Evolutionary conservation across 2,888 invertebrate species (phyloP).

Genomic region (Nephrotoma flavescens): DNA sequence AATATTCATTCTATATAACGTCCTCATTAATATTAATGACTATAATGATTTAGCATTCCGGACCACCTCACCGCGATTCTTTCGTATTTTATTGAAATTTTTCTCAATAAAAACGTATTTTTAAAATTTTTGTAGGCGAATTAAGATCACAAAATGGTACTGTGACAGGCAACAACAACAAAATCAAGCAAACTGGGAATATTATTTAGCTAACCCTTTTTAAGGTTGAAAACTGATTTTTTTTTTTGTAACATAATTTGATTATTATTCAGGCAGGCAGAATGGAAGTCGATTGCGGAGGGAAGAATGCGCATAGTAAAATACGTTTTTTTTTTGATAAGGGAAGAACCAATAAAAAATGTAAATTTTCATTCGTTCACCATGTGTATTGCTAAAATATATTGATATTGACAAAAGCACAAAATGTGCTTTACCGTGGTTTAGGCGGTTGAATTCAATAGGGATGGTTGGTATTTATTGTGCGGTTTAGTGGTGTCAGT

Average conservation of each 20-base stretch:
- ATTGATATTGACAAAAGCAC: background rate
- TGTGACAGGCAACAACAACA: background rate
- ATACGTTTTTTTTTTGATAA: background rate
- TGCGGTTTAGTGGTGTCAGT: too few relatives aligned
- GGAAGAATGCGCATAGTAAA: background rate
- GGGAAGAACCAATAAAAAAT: background rate
- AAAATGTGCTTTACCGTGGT: background rate
- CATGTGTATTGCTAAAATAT: background rate
- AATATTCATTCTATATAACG: background rate
- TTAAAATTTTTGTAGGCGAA: background rate
- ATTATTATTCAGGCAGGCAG: background rate
- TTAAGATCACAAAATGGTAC: background rate
- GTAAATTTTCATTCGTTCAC: background rate
- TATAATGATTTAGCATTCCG: background rate
- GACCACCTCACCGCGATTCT: background rate
- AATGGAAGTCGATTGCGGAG: background rate
- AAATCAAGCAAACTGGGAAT: background rate
- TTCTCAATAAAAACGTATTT: background rate
- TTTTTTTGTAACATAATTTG: background rate
- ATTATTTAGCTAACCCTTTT: background rate
- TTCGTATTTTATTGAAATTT: background rate
- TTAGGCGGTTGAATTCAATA: background rate
- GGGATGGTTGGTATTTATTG: background rate
- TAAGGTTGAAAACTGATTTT: background rate
- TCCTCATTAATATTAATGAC: background rate